phyloP scores from a whole-genome alignment of 2,888 invertebrate genomes.

The Ametastegia equiseti region DNA sequence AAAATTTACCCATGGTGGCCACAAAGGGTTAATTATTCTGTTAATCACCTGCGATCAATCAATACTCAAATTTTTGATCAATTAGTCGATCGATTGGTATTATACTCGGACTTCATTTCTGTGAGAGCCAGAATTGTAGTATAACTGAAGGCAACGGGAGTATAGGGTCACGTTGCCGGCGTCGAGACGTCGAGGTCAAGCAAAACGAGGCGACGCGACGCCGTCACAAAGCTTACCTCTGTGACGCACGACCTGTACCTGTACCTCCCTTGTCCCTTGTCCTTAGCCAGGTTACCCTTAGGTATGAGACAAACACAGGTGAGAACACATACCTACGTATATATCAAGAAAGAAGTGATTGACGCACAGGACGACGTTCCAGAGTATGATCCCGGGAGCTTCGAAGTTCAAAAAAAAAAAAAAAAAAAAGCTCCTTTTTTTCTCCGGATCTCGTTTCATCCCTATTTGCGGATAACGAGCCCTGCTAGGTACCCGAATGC shows the following conservation, averaged over 20 bases:
- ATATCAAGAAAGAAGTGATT: background rate
- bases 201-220: constrained; percentile 1
- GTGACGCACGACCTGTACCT: constrained; percentile 22
- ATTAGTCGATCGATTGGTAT: no score
- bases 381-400: no score
- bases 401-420: no score
- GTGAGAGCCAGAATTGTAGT: no score
- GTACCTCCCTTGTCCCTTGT: background rate
- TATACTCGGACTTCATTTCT: no score
- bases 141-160: no score
- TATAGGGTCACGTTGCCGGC: constrained; percentile 3
- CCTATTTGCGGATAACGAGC: background rate
- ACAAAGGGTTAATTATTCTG: no score
- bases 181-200: constrained; percentile 19
- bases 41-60: no score
- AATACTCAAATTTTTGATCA: no score
- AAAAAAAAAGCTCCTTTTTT: background rate
- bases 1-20: no score
- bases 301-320: background rate
- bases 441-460: background rate
- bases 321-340: background rate
- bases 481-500: no score
- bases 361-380: background rate
- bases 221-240: background rate
- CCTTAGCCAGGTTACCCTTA: no score